Percentiles rank a stretch among this genome's conserved stretches.
Conservation (phyloP, 2,113 vertebrate species). For the Clarias magur region DNA sequence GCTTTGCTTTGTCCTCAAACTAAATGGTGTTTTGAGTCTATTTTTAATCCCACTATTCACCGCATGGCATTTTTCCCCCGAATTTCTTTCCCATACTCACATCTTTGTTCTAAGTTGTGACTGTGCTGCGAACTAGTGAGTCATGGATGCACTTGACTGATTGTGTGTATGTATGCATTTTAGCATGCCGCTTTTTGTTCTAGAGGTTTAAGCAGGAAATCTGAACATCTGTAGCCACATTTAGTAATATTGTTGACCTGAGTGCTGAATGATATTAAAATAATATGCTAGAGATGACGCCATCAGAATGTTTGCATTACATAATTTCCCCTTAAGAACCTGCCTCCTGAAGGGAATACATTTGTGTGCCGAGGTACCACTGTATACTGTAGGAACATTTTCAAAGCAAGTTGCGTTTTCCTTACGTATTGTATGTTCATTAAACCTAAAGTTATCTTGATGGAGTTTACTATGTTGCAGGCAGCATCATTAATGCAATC, state of each 20-base stretch:
- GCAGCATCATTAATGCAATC: background rate
- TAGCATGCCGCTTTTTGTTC: slow-evolving; percentile 13
- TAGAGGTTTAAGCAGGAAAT: slow-evolving; percentile 3
- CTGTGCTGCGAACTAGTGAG: background rate
- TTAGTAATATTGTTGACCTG: background rate
- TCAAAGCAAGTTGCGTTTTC: background rate
- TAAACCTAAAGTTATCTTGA: background rate
- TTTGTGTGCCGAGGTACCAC: too few relatives aligned
- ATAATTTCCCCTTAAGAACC: too few relatives aligned
- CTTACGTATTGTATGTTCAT: background rate
- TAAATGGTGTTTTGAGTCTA: slow-evolving; percentile 48
- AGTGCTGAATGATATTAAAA: background rate
- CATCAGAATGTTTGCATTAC: too few relatives aligned
- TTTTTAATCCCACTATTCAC: background rate
- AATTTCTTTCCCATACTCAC: background rate
- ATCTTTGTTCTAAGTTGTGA: background rate
- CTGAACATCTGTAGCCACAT: background rate
- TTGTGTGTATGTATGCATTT: slow-evolving; percentile 14
- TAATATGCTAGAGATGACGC: background rate
- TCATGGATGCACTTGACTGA: background rate
- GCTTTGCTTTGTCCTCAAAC: slow-evolving; percentile 28
- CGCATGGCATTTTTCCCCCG: slow-evolving; percentile 49
- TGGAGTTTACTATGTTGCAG: background rate
- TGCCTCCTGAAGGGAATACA: too few relatives aligned
- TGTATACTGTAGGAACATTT: background rate